Evolutionary conservation across 2,888 invertebrate species (phyloP).

Genomic region (Pachliopta kotzebuea): DNA sequence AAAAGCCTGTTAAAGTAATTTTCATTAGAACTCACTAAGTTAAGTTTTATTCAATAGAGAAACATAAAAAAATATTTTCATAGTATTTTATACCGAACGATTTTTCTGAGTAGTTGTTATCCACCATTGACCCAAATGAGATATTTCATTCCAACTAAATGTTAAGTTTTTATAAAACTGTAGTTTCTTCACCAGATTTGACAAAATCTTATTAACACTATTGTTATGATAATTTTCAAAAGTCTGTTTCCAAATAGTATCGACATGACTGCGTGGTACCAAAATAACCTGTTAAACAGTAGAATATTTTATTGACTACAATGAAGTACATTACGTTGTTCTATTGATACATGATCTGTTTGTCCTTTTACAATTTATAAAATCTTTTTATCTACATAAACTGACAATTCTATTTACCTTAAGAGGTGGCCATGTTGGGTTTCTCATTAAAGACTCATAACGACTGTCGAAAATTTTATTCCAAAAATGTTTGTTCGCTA

Average conservation of each 20-base stretch:
- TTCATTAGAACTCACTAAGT: conserved; percentile 20
- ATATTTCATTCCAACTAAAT: conserved; percentile 70
- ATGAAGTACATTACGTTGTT: background rate
- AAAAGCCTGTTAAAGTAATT: conserved; percentile 73
- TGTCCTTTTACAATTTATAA: background rate
- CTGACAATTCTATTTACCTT: conserved; percentile 44
- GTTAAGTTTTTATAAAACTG: conserved; percentile 63
- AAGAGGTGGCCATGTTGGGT: conserved; percentile 62
- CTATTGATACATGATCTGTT: no score
- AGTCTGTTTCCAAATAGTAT: conserved; percentile 59
- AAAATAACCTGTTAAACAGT: conserved; percentile 55
- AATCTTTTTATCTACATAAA: background rate
- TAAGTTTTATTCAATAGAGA: background rate
- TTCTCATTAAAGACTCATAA: conserved; percentile 66
- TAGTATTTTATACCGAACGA: conserved; percentile 47
- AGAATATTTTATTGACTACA: background rate
- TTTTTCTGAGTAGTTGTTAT: conserved; percentile 52
- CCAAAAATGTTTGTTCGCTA: conserved; percentile 56
- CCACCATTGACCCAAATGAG: conserved; percentile 71
- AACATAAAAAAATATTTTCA: background rate
- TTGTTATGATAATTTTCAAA: conserved; percentile 59
- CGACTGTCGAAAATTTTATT: conserved; percentile 61
- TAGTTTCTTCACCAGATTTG: conserved; percentile 66
- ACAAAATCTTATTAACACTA: conserved; percentile 55
- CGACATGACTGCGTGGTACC: conserved; percentile 59